Evolutionary conservation across 2,113 vertebrate genomes (phyloP).

Genomic region (Marcusenius ussheri): DNA sequence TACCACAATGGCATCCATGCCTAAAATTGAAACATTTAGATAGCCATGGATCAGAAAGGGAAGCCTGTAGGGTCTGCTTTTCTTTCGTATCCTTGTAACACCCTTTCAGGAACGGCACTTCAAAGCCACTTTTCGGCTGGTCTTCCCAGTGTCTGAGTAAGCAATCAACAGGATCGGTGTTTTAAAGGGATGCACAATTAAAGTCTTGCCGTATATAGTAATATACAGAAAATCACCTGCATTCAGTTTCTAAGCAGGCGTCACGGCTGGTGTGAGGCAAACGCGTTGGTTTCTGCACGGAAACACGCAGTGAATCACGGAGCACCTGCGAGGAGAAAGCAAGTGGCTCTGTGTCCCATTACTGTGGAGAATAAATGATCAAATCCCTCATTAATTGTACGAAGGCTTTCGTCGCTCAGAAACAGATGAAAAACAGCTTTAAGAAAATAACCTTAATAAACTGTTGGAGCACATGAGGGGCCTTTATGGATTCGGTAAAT

Average conservation of each 20-base stretch:
- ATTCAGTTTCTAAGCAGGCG: not conserved
- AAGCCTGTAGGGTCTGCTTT: not conserved
- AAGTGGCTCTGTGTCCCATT: not conserved
- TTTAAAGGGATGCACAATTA: not conserved
- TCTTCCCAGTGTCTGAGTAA: not conserved
- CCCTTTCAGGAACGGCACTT: not conserved
- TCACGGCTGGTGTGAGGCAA: not conserved
- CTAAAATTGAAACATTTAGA: not conserved
- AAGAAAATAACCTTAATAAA: not conserved
- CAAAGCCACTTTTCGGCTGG: not conserved
- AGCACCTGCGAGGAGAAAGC: not conserved
- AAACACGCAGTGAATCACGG: not conserved
- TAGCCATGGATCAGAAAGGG: not conserved
- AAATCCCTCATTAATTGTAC: constrained; percentile 4
- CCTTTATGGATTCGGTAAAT: constrained; percentile 18
- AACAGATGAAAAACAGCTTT: not conserved
- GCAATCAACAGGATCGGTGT: not conserved
- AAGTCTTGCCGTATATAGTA: not conserved
- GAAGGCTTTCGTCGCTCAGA: not conserved
- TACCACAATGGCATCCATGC: not conserved
- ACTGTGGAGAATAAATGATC: constrained; percentile 1
- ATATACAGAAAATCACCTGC: not conserved
- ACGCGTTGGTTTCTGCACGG: not conserved
- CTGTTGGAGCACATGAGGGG: not conserved
- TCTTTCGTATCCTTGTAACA: not conserved